Conservation (phyloP, 2,113 vertebrate genomes). For the Hyperopisus bebe region DNA sequence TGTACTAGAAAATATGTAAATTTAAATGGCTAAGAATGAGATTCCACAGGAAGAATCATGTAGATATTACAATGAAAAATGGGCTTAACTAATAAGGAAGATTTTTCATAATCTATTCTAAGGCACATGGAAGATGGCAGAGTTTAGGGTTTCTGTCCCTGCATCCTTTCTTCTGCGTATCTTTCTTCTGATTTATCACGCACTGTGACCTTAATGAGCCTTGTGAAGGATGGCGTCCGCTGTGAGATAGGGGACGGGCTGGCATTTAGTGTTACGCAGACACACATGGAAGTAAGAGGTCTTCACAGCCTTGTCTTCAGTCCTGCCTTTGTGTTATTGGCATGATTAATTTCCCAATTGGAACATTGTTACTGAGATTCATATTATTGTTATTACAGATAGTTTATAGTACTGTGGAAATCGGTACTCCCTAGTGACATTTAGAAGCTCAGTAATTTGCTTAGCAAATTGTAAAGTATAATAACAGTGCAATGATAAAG, state of each 20-base stretch:
- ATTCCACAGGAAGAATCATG: background rate
- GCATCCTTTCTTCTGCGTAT: background rate
- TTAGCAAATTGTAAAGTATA: background rate
- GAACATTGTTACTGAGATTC: background rate
- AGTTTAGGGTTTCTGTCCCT: background rate
- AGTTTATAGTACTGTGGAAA: background rate
- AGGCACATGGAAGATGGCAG: background rate
- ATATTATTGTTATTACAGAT: background rate
- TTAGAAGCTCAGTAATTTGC: slow-evolving; percentile 1
- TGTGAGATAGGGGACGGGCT: background rate
- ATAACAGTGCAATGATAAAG: background rate
- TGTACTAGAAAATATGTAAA: background rate
- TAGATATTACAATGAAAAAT: background rate
- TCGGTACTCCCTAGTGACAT: background rate
- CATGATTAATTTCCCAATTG: background rate
- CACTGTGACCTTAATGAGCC: background rate
- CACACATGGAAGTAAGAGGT: background rate
- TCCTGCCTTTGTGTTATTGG: background rate
- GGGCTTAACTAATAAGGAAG: background rate
- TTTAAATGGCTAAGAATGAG: background rate
- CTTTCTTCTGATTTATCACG: background rate
- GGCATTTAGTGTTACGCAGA: background rate
- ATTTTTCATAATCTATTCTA: background rate
- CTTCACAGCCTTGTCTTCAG: background rate
- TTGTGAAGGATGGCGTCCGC: background rate